phyloP scores from a whole-genome alignment of 1,140 invertebrate genomes.

The Limonius californicus region DNA sequence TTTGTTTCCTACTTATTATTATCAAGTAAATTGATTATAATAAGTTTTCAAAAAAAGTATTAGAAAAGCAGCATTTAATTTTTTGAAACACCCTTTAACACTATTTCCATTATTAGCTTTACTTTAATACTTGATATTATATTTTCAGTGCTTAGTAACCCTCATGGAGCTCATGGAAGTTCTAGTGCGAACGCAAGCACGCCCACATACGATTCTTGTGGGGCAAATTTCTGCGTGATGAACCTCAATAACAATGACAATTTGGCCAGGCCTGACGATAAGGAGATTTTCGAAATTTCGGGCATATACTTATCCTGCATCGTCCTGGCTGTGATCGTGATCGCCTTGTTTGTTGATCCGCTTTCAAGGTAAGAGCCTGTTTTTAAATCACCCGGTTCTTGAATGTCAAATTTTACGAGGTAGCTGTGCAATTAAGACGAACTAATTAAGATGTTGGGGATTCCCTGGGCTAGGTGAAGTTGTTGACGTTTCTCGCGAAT shows the following conservation, averaged over 20 bases:
- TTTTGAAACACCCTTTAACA: too few species aligned
- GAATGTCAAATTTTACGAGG: background rate
- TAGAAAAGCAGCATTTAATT: too few species aligned
- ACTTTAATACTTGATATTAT: too few species aligned
- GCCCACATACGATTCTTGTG: conserved; percentile 63
- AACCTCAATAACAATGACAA: conserved; percentile 63
- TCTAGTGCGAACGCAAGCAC: conserved; percentile 47
- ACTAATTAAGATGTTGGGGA: too few species aligned
- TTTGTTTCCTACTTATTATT: too few species aligned
- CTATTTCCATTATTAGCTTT: too few species aligned
- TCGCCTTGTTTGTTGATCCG: conserved; percentile 85
- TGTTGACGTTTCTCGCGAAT: too few species aligned
- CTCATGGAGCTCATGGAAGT: conserved; percentile 54
- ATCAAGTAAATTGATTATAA: too few species aligned
- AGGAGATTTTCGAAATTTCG: conserved; percentile 82
- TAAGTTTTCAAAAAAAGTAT: too few species aligned
- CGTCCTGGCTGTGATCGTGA: conserved; percentile 76
- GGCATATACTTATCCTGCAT: conserved; percentile 87
- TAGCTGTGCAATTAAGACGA: too few species aligned
- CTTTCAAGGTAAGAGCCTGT: conserved; percentile 66
- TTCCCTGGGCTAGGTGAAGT: too few species aligned
- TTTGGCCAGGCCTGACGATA: conserved; percentile 70
- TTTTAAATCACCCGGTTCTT: conserved; percentile 53
- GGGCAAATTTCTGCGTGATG: conserved; percentile 77
- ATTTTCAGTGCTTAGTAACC: conserved; percentile 67